Percentiles rank a stretch among this genome's conserved stretches.
Evolutionary conservation across 2,797 vertebrate genomes (phyloP).

Genomic region (Pogonophryne albipinna): DNA sequence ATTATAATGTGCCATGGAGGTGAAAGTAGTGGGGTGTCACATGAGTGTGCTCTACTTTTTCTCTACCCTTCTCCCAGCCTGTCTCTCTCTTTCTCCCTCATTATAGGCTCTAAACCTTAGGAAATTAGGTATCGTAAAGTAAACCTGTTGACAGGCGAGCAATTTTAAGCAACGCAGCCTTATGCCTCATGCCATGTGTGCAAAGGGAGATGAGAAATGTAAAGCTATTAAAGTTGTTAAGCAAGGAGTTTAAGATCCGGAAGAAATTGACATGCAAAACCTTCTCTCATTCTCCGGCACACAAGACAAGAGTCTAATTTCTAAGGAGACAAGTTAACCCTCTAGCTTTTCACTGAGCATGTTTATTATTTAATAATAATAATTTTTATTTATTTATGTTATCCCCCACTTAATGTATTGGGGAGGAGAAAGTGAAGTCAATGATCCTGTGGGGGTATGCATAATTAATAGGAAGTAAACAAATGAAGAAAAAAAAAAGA

Average conservation of each 20-base stretch:
- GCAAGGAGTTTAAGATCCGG: constrained; percentile 47
- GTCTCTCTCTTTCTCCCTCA: constrained; percentile 11
- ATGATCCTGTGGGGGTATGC: constrained; percentile 69
- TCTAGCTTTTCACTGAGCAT: constrained; percentile 49
- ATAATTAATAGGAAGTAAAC: constrained; percentile 80
- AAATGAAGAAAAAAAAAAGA: constrained; percentile 72
- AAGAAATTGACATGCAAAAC: constrained; percentile 49
- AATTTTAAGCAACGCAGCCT: constrained; percentile 9
- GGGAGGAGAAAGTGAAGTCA: constrained; percentile 61
- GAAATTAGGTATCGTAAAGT: constrained; percentile 37
- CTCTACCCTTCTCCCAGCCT: not conserved
- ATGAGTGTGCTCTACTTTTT: constrained; percentile 27
- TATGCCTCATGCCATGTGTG: constrained; percentile 35
- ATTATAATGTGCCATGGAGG: constrained; percentile 65
- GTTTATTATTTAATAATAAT: constrained; percentile 54
- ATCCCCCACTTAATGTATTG: constrained; percentile 63
- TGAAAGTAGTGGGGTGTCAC: constrained; percentile 46
- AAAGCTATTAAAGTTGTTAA: constrained; percentile 46
- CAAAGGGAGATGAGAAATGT: constrained; percentile 41
- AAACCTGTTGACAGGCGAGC: constrained; percentile 43
- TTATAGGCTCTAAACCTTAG: constrained; percentile 24
- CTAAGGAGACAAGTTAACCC: constrained; percentile 56
- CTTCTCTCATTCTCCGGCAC: constrained; percentile 40
- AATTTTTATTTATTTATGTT: constrained; percentile 68
- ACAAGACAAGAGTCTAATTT: constrained; percentile 68